Base-by-base conservation (phyloP, 2,888 invertebrate species). In the Baronia brevicornis region DNA sequence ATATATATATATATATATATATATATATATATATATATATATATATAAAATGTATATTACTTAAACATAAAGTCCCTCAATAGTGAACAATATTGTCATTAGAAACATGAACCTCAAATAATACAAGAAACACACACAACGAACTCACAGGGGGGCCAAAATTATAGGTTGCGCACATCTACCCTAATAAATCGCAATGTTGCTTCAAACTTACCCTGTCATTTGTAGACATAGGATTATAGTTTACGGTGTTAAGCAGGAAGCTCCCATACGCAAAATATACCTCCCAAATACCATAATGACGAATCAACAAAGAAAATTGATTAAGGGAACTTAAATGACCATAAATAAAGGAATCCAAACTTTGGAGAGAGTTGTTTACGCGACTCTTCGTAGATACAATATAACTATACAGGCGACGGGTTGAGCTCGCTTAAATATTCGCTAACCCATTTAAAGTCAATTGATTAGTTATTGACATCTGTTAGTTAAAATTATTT, bases 141-240 rank as follows among this genome's bases (percentile, higher is more conserved):
- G 13, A 27, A 35, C 29, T 29, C 25, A 35, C 15, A 15, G 14
- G 29, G 35, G 30, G 30, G 27, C 17, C 26, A 25, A 43, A 45
- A 45, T 49, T 46, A 42, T 38, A 27, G 44, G 51, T 48, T 48
- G 43, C 36, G 43, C 34, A 41, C 39, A 41, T 39, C 38, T 28
- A 18, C 19, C 22, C 15, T 44, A 48, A 48, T 44, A 51, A 49
- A 47, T 43, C 33, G n/a, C 39, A 35, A 32, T 32, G 34, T 38
- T 28, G 43, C 38, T 28, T 30, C 38, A 36, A 31, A 33, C 29
- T 42, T 26, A 37, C 38, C 45, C 41, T 41, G 24, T 41, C 34
- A 38, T 44, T 42, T 45, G 41, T 46, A 38, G 23, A 21, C n/a
- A 36, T 36, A 13, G 21, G 27, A 36, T 36, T 36, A 36, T 13